phyloP scores from a whole-genome alignment of 2,888 invertebrate species.

The Chydorus sphaericus region DNA sequence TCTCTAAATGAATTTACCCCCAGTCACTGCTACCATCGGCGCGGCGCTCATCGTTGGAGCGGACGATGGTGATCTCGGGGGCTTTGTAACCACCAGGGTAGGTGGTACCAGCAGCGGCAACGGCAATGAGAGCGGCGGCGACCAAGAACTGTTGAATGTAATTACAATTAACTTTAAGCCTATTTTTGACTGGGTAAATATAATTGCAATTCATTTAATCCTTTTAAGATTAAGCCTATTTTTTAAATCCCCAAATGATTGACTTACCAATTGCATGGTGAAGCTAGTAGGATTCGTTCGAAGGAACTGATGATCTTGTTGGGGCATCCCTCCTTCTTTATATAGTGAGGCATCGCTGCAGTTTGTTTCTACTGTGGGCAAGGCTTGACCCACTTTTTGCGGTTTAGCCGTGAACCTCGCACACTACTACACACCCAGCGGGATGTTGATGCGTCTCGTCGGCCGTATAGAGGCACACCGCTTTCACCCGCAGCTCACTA shows the following conservation, averaged over 20 bases:
- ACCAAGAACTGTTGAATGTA: background rate
- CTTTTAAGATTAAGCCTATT: too few species aligned
- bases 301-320: background rate
- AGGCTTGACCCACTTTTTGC: too few species aligned
- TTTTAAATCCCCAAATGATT: too few species aligned
- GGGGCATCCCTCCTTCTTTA: background rate
- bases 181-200: background rate
- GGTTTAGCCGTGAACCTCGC: too few species aligned
- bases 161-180: background rate
- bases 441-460: too few species aligned
- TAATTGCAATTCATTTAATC: too few species aligned
- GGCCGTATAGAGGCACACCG: too few species aligned
- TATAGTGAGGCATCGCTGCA: background rate
- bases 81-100: background rate
- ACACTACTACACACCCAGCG: too few species aligned
- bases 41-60: conserved; percentile 11
- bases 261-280: background rate
- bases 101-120: background rate
- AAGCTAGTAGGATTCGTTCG: background rate
- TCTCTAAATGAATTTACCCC: conserved; percentile 1
- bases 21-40: conserved; percentile 13
- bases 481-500: too few species aligned
- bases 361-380: background rate
- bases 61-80: conserved; percentile 4
- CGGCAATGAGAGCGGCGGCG: conserved; percentile 9